phyloP scores from a whole-genome alignment of 1,140 invertebrate genomes.

The Hypsibius dujardini region DNA sequence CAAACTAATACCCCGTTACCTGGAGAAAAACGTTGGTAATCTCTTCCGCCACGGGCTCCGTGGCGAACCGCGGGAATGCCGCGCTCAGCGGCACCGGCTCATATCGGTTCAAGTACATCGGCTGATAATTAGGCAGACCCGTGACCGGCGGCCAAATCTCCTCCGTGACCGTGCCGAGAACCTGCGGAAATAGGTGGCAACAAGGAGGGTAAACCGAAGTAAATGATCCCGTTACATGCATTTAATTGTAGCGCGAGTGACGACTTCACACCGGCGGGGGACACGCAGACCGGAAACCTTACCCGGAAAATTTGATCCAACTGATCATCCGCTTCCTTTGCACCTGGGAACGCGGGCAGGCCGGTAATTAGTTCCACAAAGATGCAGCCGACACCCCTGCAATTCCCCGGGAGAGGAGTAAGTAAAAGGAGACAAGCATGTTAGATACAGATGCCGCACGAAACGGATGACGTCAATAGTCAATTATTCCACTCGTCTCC shows the following conservation, averaged over 20 bases:
- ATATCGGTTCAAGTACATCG: conserved; percentile 58
- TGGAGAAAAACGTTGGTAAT: conserved; percentile 62
- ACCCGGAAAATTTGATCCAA: conserved; percentile 90
- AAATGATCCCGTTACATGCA: conserved; percentile 17
- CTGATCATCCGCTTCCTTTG: conserved; percentile 83
- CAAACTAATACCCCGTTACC: conserved; percentile 28
- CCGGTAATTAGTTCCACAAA: conserved; percentile 93
- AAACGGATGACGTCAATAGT: too few relatives aligned
- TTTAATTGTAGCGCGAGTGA: neutral
- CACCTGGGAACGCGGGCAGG: conserved; percentile 82
- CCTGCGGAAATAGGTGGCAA: conserved; percentile 4
- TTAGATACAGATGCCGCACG: too few relatives aligned
- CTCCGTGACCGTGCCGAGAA: conserved; percentile 22
- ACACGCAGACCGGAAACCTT: conserved; percentile 17
- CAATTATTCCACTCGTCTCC: too few relatives aligned
- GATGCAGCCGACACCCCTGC: conserved; percentile 82
- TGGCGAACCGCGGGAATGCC: conserved; percentile 68
- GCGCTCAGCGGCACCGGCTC: conserved; percentile 56
- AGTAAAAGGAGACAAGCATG: too few relatives aligned
- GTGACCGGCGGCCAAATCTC: conserved; percentile 3
- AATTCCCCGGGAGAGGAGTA: neutral
- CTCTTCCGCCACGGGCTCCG: conserved; percentile 65
- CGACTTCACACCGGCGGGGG: conserved; percentile 10
- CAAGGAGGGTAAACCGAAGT: neutral
- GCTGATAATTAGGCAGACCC: neutral